Conservation (phyloP, 1,140 invertebrate species). For the Drosophila truncata region DNA sequence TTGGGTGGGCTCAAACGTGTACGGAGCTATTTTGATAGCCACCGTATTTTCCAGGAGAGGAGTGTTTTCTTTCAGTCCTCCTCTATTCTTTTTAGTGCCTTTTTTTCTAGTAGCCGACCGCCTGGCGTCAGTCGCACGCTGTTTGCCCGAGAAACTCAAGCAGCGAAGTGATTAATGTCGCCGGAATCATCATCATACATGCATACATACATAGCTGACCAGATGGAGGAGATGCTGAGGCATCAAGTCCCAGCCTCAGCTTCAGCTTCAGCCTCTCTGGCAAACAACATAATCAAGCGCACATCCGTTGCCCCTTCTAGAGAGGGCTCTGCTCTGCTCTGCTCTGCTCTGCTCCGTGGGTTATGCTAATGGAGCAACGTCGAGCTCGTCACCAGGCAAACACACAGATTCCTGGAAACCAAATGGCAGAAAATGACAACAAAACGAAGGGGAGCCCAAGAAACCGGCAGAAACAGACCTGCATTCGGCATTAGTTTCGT, state of each 20-base stretch:
- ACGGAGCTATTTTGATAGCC: conserved; percentile 77
- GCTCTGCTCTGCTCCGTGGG: conserved; percentile 14
- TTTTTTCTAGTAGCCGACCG: conserved; percentile 28
- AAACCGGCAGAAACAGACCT: conserved; percentile 23
- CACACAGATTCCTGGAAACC: conserved; percentile 70
- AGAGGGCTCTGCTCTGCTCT: neutral
- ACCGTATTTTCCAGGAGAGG: conserved; percentile 48
- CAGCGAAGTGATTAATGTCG: conserved; percentile 76
- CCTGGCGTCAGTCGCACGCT: conserved; percentile 67
- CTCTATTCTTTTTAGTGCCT: neutral
- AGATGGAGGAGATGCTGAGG: conserved; percentile 7
- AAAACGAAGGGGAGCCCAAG: conserved; percentile 35
- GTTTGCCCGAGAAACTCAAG: conserved; percentile 59
- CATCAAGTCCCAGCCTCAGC: neutral
- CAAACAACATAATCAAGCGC: conserved; percentile 82
- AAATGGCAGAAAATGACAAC: conserved; percentile 47
- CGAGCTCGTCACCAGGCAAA: conserved; percentile 68
- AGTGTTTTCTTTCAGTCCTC: conserved; percentile 22
- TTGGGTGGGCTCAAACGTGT: conserved; percentile 79
- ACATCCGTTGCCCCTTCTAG: conserved; percentile 53
- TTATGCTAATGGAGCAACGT: conserved; percentile 74
- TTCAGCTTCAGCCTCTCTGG: conserved; percentile 28
- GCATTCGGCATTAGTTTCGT: conserved; percentile 61
- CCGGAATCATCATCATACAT: conserved; percentile 26
- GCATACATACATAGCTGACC: neutral